Evolutionary conservation across 2,113 vertebrate species (phyloP).

Genomic region (Phyllopteryx taeniolatus): DNA sequence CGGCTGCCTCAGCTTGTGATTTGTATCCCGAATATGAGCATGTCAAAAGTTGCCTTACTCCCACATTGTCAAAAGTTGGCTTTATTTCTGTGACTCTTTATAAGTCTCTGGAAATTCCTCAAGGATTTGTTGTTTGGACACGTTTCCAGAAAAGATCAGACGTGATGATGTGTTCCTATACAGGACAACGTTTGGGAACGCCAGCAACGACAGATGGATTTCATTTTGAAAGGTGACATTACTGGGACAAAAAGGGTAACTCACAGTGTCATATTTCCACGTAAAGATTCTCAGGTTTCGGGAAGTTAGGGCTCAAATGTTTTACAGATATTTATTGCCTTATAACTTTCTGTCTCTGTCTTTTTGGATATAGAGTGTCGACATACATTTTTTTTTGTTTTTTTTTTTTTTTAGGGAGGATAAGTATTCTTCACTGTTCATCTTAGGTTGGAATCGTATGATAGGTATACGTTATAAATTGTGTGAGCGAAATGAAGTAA

Average conservation of each 20-base stretch:
- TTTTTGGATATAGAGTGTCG: too few relatives aligned
- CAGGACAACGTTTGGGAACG: background rate
- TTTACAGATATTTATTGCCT: background rate
- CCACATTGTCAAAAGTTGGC: constrained; percentile 14
- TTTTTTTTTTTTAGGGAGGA: too few relatives aligned
- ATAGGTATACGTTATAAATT: too few relatives aligned
- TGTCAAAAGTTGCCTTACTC: constrained; percentile 7
- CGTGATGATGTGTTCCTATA: background rate
- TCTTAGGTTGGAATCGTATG: background rate
- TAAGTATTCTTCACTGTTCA: background rate
- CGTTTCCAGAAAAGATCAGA: background rate
- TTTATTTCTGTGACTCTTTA: background rate
- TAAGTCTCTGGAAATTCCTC: background rate
- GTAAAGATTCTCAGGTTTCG: background rate
- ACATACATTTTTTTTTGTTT: too few relatives aligned
- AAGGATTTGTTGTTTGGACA: constrained; percentile 1
- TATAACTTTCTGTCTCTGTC: background rate
- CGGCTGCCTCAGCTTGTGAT: constrained; percentile 3
- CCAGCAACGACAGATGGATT: background rate
- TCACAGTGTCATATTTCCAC: background rate
- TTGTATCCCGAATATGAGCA: constrained; percentile 2
- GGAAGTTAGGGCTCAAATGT: background rate
- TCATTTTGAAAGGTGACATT: constrained; percentile 2
- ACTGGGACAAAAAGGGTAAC: background rate
- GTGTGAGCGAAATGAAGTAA: too few relatives aligned